Evolutionary conservation across 2,797 vertebrate genomes (phyloP).

Genomic region (Hydrophis major): DNA sequence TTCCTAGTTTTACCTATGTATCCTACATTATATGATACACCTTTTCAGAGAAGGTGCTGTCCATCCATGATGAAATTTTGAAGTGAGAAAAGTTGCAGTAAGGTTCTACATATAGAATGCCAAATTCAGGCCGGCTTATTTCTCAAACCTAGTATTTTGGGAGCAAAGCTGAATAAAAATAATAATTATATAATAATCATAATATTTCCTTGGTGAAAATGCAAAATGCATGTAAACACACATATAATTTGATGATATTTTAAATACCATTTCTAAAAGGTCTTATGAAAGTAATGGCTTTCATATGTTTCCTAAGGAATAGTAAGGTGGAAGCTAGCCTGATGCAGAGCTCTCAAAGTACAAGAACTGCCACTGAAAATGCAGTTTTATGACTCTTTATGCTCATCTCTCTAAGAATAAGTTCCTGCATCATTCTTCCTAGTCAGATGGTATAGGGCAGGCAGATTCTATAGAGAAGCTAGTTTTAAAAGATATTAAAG

Average conservation of each 20-base stretch:
- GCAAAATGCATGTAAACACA: background rate
- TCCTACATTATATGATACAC: background rate
- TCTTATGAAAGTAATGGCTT: background rate
- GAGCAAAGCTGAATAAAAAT: background rate
- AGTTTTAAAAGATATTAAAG: too few relatives aligned
- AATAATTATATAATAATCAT: constrained; percentile 12
- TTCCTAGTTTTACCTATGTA: background rate
- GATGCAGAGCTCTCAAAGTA: background rate
- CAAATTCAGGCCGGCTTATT: background rate
- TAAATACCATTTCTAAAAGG: background rate
- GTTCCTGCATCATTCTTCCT: background rate
- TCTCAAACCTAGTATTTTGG: background rate
- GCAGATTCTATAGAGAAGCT: background rate
- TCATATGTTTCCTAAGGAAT: background rate
- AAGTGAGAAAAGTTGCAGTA: background rate
- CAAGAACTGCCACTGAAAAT: background rate
- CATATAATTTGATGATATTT: background rate
- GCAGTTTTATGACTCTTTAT: background rate
- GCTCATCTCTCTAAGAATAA: background rate
- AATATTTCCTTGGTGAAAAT: background rate
- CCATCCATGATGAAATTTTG: background rate
- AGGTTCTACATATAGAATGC: background rate
- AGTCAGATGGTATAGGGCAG: background rate
- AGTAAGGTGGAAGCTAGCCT: background rate
- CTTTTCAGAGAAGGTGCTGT: background rate